Conservation (phyloP, 2,113 vertebrate genomes). For the Python bivittatus region DNA sequence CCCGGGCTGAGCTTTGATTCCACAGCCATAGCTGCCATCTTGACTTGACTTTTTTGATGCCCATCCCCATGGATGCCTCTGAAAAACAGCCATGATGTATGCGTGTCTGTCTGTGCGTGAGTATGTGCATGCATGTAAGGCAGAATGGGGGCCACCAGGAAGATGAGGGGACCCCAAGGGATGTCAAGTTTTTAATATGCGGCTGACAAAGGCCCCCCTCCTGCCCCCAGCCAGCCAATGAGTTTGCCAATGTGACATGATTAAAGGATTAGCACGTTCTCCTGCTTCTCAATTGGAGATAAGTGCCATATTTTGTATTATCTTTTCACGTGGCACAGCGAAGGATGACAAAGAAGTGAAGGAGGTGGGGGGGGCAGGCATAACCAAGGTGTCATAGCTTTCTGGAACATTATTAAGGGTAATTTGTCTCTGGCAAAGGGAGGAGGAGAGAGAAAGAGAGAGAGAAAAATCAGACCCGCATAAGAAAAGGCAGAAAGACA, state of each 20-base stretch:
- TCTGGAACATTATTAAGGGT: constrained; percentile 72
- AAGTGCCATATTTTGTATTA: constrained; percentile 72
- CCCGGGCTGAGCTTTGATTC: no score
- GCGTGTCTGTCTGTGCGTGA: background rate
- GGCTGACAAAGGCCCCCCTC: constrained; percentile 33
- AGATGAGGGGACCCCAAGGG: background rate
- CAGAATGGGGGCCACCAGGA: background rate
- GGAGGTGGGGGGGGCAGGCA: background rate
- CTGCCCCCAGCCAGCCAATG: constrained; percentile 51
- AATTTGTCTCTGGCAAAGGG: constrained; percentile 60
- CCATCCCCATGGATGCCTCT: background rate
- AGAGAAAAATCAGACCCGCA: constrained; percentile 46
- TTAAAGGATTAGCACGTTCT: constrained; percentile 76
- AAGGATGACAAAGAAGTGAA: constrained; percentile 66
- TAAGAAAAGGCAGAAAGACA: constrained; percentile 44
- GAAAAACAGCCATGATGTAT: background rate
- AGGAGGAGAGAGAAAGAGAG: constrained; percentile 5
- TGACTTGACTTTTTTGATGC: background rate
- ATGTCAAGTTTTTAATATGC: constrained; percentile 39
- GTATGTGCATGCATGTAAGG: background rate
- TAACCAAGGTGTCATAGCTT: constrained; percentile 69
- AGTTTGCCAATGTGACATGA: constrained; percentile 66
- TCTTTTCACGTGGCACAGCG: constrained; percentile 66
- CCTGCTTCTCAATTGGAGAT: constrained; percentile 72
- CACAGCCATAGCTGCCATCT: background rate